Evolutionary conservation across 2,797 vertebrate genomes (phyloP).

Genomic region (Diceros bicornis): DNA sequence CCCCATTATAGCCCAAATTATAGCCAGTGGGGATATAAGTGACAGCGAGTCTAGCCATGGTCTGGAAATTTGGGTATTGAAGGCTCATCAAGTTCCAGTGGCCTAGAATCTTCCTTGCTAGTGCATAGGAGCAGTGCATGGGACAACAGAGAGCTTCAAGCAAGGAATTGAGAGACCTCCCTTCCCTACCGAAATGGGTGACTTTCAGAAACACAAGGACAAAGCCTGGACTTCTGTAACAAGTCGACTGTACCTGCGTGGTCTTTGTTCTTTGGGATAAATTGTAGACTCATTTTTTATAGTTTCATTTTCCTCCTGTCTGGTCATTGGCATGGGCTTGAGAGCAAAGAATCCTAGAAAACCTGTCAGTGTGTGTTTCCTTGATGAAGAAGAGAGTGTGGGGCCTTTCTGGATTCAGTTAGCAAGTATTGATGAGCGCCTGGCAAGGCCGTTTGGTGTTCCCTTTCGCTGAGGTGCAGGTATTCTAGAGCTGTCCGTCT

Average conservation of each 20-base stretch:
- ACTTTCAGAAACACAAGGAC: neutral
- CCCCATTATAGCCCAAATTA: neutral
- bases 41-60: accelerated
- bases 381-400: neutral
- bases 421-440: neutral
- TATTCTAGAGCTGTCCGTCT: too few relatives aligned
- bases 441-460: accelerated
- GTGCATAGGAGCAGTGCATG: too few relatives aligned
- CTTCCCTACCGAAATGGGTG: neutral
- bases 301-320: neutral
- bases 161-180: neutral
- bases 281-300: neutral
- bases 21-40: too few relatives aligned
- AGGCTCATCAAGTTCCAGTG: neutral
- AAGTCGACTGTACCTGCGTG: accelerated
- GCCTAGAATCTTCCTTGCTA: neutral
- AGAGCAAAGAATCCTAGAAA: neutral
- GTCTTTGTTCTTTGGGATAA: neutral
- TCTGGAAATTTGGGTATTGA: neutral
- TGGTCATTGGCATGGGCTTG: neutral
- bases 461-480: neutral
- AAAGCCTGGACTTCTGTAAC: neutral
- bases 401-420: too few relatives aligned
- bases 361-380: accelerated
- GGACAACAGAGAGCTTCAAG: accelerated